Percentiles rank a stretch among this genome's conserved stretches.
Conservation (phyloP, 2,797 vertebrate genomes). For the Poecilia velifera region DNA sequence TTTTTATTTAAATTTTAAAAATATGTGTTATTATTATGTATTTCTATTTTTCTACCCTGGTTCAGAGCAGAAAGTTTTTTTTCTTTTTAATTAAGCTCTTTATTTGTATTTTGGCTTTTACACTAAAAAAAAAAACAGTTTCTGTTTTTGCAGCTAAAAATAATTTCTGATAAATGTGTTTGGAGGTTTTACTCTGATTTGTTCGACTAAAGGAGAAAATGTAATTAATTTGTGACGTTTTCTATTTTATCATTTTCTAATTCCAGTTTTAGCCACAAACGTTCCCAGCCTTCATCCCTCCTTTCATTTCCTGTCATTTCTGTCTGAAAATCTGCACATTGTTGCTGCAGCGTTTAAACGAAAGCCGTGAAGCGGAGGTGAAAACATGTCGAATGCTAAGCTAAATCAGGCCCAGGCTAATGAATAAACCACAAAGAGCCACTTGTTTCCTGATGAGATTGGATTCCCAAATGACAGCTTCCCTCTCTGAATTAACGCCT, state of each 20-base stretch:
- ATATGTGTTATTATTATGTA: too few relatives aligned
- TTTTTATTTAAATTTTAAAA: too few relatives aligned
- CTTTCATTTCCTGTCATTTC: background rate
- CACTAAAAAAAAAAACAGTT: too few relatives aligned
- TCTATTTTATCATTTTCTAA: background rate
- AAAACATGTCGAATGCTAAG: background rate
- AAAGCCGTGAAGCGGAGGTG: background rate
- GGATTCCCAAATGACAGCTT: slow-evolving; percentile 49
- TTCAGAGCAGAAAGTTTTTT: background rate
- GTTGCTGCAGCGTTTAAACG: background rate
- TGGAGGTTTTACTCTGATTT: background rate
- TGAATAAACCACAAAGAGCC: slow-evolving; percentile 23
- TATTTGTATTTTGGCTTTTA: background rate
- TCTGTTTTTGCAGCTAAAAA: background rate
- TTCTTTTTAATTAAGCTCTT: background rate
- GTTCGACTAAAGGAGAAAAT: background rate
- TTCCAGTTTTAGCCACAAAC: background rate
- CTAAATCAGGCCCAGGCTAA: background rate
- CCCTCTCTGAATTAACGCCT: slow-evolving; percentile 50
- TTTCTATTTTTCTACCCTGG: background rate
- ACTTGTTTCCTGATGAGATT: slow-evolving; percentile 27
- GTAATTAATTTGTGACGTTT: background rate
- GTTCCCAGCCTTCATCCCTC: too few relatives aligned
- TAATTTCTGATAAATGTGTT: background rate
- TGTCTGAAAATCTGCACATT: background rate